These are phyloP conservation scores for Cephus nigrinus DNA, from an alignment of 2,888 invertebrate genomes.

Conservation along the genomic window DNA sequence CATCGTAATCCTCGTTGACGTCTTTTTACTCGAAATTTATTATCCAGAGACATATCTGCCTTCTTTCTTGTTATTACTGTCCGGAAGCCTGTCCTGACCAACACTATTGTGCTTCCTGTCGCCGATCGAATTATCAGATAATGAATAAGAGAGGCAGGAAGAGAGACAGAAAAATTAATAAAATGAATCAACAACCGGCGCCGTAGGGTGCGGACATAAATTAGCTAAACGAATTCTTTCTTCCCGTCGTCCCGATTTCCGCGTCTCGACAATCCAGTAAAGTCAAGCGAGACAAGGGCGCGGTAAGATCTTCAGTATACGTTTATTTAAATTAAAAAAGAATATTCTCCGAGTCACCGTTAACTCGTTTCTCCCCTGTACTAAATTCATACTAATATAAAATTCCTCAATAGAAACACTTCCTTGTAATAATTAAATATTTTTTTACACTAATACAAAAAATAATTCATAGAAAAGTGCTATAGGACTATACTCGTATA, in stretches of 20 bases:
- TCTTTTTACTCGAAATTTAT: neutral
- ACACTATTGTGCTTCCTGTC: conserved; percentile 7
- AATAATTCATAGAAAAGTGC: neutral
- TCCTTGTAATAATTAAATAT: neutral
- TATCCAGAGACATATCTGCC: neutral
- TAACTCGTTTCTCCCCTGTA: neutral
- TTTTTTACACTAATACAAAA: neutral
- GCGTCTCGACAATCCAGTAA: neutral
- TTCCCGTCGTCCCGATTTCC: conserved; percentile 12
- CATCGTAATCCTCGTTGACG: neutral
- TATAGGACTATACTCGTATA: neutral
- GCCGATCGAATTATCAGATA: conserved; percentile 57
- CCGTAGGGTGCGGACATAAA: conserved; percentile 46
- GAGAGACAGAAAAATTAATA: conserved; percentile 55
- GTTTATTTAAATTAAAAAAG: neutral
- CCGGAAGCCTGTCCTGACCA: neutral
- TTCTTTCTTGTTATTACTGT: neutral
- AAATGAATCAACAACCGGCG: conserved; percentile 60
- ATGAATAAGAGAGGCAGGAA: conserved; percentile 23
- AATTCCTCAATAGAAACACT: neutral
- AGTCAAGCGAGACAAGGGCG: neutral
- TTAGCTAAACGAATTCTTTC: conserved; percentile 57
- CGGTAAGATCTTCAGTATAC: neutral
- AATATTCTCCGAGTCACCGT: neutral
- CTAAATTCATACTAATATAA: neutral